Percentiles rank a stretch among this genome's conserved stretches.
These are phyloP conservation scores for Glomeris marginata DNA, from an alignment of 2,888 invertebrate species.

Conservation along the genomic window DNA sequence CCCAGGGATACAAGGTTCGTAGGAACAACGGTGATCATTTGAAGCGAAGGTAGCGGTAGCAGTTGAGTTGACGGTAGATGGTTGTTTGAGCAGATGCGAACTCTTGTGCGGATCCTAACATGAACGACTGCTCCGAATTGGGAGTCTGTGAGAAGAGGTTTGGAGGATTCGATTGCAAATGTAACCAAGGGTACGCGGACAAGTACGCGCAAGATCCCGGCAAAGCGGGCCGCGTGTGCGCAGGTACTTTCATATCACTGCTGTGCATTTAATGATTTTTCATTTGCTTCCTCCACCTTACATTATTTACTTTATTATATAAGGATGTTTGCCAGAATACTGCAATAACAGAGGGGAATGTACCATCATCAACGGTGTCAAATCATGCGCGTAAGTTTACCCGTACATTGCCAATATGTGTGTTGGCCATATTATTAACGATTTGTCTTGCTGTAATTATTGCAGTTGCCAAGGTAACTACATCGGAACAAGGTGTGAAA, in stretches of 20 bases:
- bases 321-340: slow-evolving; percentile 51
- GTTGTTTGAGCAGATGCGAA: slow-evolving; percentile 48
- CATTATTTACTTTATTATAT: slow-evolving; percentile 8
- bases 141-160: slow-evolving; percentile 67
- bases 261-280: slow-evolving; percentile 1
- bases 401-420: neutral
- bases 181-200: slow-evolving; percentile 59
- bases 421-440: neutral
- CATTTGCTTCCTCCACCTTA: neutral
- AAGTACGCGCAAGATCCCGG: slow-evolving; percentile 49
- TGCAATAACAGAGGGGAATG: slow-evolving; percentile 79
- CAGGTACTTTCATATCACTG: slow-evolving; percentile 22
- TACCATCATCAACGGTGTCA: slow-evolving; percentile 54
- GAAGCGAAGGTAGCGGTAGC: too few species aligned
- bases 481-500: slow-evolving; percentile 75
- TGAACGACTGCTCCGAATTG: slow-evolving; percentile 68
- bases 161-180: slow-evolving; percentile 65
- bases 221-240: slow-evolving; percentile 57
- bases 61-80: neutral
- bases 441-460: slow-evolving; percentile 14
- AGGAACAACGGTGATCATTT: slow-evolving; percentile 4
- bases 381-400: slow-evolving; percentile 54
- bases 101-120: slow-evolving; percentile 63
- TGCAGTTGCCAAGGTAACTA: slow-evolving; percentile 66
- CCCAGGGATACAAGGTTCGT: slow-evolving; percentile 49